phyloP scores from a whole-genome alignment of 2,113 vertebrate genomes.

The Opisthocomus hoazin region DNA sequence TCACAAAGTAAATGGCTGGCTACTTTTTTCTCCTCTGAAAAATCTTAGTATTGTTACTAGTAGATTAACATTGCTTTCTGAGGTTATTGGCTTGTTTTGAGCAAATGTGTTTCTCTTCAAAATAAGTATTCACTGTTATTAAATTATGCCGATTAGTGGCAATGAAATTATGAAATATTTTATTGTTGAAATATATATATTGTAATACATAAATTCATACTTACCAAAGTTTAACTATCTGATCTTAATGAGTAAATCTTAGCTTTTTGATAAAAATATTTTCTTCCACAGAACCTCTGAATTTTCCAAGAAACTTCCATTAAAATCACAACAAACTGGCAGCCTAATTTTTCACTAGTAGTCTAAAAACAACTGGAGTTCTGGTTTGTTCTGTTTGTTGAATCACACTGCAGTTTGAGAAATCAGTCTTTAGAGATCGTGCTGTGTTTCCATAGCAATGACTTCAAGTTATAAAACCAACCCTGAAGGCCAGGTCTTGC shows the following conservation, averaged over 20 bases:
- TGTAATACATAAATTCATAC: background rate
- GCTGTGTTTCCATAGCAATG: conserved; percentile 70
- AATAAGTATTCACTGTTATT: background rate
- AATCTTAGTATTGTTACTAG: background rate
- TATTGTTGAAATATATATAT: background rate
- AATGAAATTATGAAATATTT: background rate
- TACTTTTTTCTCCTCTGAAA: background rate
- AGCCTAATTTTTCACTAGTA: background rate
- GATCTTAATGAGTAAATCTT: background rate
- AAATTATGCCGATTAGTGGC: background rate
- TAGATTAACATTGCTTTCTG: background rate
- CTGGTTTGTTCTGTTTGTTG: background rate
- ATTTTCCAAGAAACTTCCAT: background rate
- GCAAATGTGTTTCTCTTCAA: background rate
- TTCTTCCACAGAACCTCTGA: background rate
- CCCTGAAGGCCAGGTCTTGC: conserved; percentile 32
- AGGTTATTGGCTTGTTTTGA: background rate
- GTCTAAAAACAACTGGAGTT: background rate
- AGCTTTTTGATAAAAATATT: background rate
- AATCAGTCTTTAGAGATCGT: conserved; percentile 41
- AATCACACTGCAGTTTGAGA: conserved; percentile 10
- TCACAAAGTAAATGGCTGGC: background rate
- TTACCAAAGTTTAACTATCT: background rate
- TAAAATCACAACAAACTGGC: background rate
- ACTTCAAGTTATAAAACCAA: conserved; percentile 47